Base-by-base conservation (phyloP, 2,113 vertebrate genomes). In the Pungitius pungitius region DNA sequence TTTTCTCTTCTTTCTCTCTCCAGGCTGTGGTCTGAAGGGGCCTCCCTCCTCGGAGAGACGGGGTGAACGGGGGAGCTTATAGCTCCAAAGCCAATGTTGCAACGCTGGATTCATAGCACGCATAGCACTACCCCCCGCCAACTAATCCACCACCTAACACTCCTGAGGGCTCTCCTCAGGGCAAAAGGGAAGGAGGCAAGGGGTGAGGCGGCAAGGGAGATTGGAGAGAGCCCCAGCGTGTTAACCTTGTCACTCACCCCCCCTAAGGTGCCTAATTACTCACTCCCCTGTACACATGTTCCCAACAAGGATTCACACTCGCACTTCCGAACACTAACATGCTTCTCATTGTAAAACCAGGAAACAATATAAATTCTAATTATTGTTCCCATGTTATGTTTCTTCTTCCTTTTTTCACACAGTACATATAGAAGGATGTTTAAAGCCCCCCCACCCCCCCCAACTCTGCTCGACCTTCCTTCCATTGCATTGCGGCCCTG, bases 21-120 rank as follows among this genome's bases (percentile, higher is more conserved):
- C 89, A 90, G 83, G 87, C 87, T 89, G 87, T 80, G 92, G 93
- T 93, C 94, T 92, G 91, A 90, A 92, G 92, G 91, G 72, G 84
- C 79, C 82, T 89, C 77, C 92, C 61, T 88, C 87, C 83, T 82
- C 85, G 60, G 85, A 88, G 88, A 84, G 73, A 75, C 77, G 47
- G 68, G 59, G 66, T 59, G 69, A 75, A 69, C 47, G 40, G 82
- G 83, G 87, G 33, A 35, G 89, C 85, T 90, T 89, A 87, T 89
- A 86, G 90, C 86, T 85, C 84, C 73, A 92, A 92, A 92, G 90
- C 90, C 89, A 87, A 37, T 86, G 89, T 90, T 83, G 90, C 81
- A 73, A 69, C 52, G 80, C 69, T 61, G 85, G 89, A 89, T 88
- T 89, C 87, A 72, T 40, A 72, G 85, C 77, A 35, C 3, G 77